These are phyloP conservation scores for Heterodera filipjevi DNA, from an alignment of 2,888 invertebrate genomes.

Conservation along the genomic window DNA sequence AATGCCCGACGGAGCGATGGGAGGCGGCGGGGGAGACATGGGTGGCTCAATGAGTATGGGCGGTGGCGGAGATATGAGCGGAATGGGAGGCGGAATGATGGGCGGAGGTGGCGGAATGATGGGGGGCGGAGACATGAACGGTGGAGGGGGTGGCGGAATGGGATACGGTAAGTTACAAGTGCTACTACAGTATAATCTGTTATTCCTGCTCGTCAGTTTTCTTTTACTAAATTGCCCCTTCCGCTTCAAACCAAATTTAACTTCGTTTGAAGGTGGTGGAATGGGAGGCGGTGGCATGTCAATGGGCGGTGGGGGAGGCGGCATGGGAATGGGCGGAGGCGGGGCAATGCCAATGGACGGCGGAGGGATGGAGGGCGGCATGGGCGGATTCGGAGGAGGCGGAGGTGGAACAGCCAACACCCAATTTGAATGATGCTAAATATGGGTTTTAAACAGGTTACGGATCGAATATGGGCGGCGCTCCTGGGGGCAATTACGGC, in stretches of 20 bases:
- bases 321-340: background rate
- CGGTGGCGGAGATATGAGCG: slow-evolving; percentile 26
- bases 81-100: slow-evolving; percentile 21
- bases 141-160: slow-evolving; percentile 2
- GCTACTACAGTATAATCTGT: too few species aligned
- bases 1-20: slow-evolving; percentile 27
- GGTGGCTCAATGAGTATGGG: slow-evolving; percentile 18
- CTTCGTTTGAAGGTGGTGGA: background rate
- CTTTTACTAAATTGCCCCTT: too few species aligned
- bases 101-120: slow-evolving; percentile 13
- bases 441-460: background rate
- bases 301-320: background rate
- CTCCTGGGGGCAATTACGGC: background rate
- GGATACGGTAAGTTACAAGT: background rate
- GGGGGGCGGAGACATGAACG: background rate
- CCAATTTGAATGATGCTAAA: background rate
- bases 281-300: background rate
- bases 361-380: slow-evolving; percentile 10
- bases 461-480: slow-evolving; percentile 4
- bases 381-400: background rate
- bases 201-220: too few species aligned
- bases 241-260: too few species aligned
- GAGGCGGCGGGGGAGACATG: slow-evolving; percentile 23
- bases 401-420: background rate
- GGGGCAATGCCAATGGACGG: background rate